Percentiles rank a stretch among this genome's conserved stretches.
Evolutionary conservation across 2,888 invertebrate genomes (phyloP).

Genomic region (Aphodius granarius): DNA sequence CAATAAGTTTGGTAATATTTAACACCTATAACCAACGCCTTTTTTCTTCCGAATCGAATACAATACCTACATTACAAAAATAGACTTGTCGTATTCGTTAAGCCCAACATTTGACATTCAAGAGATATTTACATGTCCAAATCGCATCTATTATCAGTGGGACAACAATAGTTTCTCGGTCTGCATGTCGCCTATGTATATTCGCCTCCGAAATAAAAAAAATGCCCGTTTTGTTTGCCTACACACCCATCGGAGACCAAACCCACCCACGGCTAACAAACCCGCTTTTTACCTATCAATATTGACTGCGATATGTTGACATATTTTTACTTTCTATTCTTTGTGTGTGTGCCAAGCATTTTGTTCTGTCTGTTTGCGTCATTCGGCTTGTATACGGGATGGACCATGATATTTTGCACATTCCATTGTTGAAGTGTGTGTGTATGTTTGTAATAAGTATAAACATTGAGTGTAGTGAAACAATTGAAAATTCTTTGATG

Average conservation of each 20-base stretch:
- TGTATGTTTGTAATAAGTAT: background rate
- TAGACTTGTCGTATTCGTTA: background rate
- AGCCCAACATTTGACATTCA: background rate
- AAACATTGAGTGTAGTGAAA: background rate
- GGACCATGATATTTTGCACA: background rate
- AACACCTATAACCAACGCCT: background rate
- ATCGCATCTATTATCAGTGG: background rate
- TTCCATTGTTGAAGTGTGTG: background rate
- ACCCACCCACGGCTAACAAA: background rate
- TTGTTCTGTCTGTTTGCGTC: background rate
- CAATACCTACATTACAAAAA: background rate
- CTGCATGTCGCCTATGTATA: background rate
- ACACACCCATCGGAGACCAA: background rate
- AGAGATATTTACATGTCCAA: background rate
- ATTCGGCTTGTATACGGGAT: too few species aligned
- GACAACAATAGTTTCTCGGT: background rate
- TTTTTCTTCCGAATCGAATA: background rate
- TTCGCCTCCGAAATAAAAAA: background rate
- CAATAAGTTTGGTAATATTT: background rate
- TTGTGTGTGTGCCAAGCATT: background rate
- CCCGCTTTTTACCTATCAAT: background rate
- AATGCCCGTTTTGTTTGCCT: background rate
- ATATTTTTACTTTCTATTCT: background rate
- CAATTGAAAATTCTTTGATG: background rate
- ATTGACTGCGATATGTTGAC: background rate